Percentiles rank a stretch among this genome's conserved stretches.
Evolutionary conservation across 2,113 vertebrate species (phyloP).

Genomic region (Crotalus horridus): DNA sequence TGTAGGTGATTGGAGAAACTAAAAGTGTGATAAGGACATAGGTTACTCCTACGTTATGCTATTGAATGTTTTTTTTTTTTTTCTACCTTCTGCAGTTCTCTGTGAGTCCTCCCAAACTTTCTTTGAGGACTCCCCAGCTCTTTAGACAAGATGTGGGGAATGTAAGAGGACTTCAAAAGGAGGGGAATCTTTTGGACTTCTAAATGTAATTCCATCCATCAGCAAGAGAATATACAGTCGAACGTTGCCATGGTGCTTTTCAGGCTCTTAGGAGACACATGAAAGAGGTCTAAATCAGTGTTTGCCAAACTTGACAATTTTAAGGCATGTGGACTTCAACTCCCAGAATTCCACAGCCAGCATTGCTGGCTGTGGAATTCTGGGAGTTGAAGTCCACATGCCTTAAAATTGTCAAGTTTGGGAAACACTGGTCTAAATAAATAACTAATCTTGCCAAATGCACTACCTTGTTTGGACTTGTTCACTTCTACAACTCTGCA

Average conservation of each 20-base stretch:
- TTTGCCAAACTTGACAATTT: no score
- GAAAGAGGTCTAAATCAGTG: neutral
- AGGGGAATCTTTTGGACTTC: neutral
- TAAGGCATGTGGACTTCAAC: no score
- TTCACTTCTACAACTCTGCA: neutral
- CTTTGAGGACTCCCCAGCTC: neutral
- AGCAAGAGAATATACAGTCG: neutral
- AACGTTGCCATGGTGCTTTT: neutral
- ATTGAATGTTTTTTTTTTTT: neutral
- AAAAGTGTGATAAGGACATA: neutral
- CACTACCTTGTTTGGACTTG: neutral
- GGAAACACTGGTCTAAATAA: neutral
- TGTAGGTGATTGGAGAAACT: neutral
- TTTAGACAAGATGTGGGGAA: neutral
- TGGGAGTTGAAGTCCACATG: no score
- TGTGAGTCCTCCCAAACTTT: neutral
- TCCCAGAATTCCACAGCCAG: no score
- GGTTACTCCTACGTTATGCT: neutral
- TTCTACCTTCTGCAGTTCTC: neutral
- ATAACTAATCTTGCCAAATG: neutral
- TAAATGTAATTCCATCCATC: neutral
- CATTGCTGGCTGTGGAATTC: no score
- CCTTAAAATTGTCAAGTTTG: no score
- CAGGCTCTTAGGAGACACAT: neutral
- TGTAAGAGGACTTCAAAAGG: neutral